Conservation (phyloP, 2,797 vertebrate species). For the Vireo griseus region DNA sequence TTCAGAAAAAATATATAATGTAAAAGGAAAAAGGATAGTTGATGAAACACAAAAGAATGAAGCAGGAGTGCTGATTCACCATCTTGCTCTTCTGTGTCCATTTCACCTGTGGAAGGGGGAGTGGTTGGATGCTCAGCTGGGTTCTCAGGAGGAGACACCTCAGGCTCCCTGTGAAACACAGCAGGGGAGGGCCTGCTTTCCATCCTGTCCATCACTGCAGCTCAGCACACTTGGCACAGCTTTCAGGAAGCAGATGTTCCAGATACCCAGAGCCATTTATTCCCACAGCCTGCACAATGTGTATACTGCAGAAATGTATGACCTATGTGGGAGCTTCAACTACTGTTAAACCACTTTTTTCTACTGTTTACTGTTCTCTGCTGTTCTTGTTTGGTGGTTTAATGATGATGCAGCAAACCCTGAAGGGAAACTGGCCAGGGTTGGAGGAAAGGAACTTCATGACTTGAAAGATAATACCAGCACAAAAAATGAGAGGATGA, state of each 20-base stretch:
- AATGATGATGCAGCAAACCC: not conserved
- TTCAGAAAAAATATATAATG: not conserved
- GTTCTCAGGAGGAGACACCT: not conserved
- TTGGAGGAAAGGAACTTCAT: not conserved
- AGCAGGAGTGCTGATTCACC: not conserved
- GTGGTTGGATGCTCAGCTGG: not conserved
- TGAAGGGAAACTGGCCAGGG: not conserved
- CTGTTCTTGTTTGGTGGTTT: not conserved
- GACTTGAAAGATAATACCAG: not conserved
- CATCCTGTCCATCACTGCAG: rapidly evolving
- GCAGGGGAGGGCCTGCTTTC: not conserved
- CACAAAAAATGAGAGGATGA: not conserved
- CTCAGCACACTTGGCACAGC: not conserved
- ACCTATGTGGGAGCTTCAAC: not conserved
- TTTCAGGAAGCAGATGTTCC: not conserved
- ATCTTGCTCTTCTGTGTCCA: not conserved
- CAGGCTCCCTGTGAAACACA: not conserved
- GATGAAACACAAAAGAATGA: not conserved
- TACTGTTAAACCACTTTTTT: not conserved
- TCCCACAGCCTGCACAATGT: not conserved
- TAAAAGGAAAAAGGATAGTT: not conserved
- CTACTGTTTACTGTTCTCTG: not conserved
- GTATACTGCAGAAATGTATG: not conserved
- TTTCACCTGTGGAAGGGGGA: not conserved
- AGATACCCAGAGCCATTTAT: not conserved